Evolutionary conservation across 2,888 invertebrate species (phyloP).

Genomic region (Drosophila formosana): DNA sequence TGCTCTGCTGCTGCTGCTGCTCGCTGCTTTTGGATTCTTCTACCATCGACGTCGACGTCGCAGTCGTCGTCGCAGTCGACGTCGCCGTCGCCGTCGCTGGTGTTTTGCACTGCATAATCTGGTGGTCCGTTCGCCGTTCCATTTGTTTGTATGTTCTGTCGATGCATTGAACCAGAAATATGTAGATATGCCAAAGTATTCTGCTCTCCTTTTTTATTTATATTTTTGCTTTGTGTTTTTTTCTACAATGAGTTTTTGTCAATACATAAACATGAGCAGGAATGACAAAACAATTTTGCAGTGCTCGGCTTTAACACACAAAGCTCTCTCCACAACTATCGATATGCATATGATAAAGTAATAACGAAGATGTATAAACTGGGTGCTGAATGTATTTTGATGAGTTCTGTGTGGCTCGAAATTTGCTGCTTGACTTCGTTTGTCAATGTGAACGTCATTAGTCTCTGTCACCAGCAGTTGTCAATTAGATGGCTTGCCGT

Average conservation of each 20-base stretch:
- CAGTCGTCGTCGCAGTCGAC: not conserved
- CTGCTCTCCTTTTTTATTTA: not conserved
- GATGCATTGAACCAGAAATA: slow-evolving; percentile 79
- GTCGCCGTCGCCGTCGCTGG: not conserved
- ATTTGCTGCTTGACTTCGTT: not conserved
- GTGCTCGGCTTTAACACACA: not conserved
- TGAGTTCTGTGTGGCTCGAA: not conserved
- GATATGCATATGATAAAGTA: slow-evolving; percentile 6
- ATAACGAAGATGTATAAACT: not conserved
- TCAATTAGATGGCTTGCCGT: slow-evolving; percentile 21
- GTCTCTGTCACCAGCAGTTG: slow-evolving; percentile 30
- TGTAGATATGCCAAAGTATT: slow-evolving; percentile 71
- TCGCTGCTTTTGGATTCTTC: slow-evolving; percentile 40
- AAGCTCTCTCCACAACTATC: not conserved
- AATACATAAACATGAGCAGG: not conserved
- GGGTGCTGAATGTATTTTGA: not conserved
- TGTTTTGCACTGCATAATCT: slow-evolving; percentile 37
- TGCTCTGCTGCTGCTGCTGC: slow-evolving; percentile 36
- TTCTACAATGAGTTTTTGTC: slow-evolving; percentile 18
- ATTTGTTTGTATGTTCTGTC: slow-evolving; percentile 33
- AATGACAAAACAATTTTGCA: slow-evolving; percentile 2
- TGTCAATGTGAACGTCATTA: slow-evolving; percentile 9
- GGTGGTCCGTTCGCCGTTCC: slow-evolving; percentile 26
- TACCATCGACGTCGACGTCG: not conserved
- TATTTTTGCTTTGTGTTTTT: slow-evolving; percentile 19